Evolutionary conservation across 2,797 vertebrate species (phyloP), one percentile per base, ranked within the genome.

Genomic region (Hipposideros larvatus): DNA sequence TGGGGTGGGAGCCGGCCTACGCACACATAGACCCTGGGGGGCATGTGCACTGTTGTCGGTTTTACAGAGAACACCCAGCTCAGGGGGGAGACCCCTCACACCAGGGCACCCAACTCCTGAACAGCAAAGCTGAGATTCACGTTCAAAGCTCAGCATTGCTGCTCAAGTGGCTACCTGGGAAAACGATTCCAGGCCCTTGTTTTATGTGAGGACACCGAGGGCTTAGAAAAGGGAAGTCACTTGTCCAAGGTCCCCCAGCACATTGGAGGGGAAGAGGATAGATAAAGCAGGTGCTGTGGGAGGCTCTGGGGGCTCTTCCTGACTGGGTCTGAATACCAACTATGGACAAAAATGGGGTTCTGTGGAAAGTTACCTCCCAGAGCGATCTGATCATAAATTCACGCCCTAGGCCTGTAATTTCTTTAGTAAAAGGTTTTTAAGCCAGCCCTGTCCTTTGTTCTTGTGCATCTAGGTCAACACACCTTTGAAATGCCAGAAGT

Each of bases 241-340:
- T n/a, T 5, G 0, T 31, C 37, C 7, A 16, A 71, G 41, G 22
- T 24, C 11, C n/a, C 21, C 68, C 37, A 70, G 26, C 7, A 84
- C 22, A 7, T 21, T 55, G 10, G 26, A 41, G 48, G 6, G 63
- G 59, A 77, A 24, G 13, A 48, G 16, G 53, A 37, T 19, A 90
- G 93, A 94, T 59, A 96, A 96, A 96, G 96, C 84, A 94, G 94
- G 75, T 77, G 48, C 94, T 63, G 79, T 1, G 91, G 43, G 31
- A 66, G 43, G 61, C 28, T 48, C 79, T 22, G 6, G 28, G 41
- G 59, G 46, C 41, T 28, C 43, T 66, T 66, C 61, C 80, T 51
- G 24, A 7, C 46, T 41, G 48, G 8, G 55, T 43, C 63, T 41
- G 79, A 71, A 57, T 15, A 57, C 19, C 22, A 10, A 51, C 46